phyloP scores from a whole-genome alignment of 2,888 invertebrate species.

The Rhingia rostrata region DNA sequence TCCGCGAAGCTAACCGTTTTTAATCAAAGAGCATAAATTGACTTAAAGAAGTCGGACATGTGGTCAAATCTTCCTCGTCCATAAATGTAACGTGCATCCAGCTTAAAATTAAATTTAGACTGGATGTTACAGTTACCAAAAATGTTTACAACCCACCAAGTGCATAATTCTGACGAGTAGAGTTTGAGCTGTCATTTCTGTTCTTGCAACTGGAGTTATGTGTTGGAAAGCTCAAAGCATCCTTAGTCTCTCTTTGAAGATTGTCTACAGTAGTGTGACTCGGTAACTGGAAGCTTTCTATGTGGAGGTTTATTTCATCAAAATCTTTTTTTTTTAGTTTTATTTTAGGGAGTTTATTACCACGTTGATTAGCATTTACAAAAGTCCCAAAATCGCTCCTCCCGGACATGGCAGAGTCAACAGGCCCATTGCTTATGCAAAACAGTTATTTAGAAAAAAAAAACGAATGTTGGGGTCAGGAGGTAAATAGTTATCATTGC shows the following conservation, averaged over 20 bases:
- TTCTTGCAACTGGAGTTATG: no score
- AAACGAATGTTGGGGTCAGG: slow-evolving; percentile 3
- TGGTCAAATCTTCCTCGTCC: no score
- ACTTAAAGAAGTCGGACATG: no score
- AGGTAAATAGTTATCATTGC: slow-evolving; percentile 23
- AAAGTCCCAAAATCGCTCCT: slow-evolving; percentile 4
- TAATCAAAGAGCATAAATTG: no score
- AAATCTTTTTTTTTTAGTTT: slow-evolving; percentile 15
- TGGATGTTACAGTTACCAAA: no score
- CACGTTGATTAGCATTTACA: slow-evolving; percentile 16
- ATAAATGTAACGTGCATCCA: no score
- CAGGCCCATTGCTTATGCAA: slow-evolving; percentile 20
- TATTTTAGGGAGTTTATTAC: slow-evolving; percentile 18
- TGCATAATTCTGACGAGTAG: no score
- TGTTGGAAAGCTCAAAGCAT: no score
- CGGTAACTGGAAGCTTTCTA: slow-evolving; percentile 30
- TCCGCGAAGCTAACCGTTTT: no score
- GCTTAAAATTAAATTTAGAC: no score
- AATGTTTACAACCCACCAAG: no score
- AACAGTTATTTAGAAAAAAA: slow-evolving; percentile 9
- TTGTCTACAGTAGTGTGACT: slow-evolving; percentile 27
- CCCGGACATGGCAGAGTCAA: slow-evolving; percentile 24
- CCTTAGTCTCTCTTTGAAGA: slow-evolving; percentile 6
- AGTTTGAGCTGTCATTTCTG: no score
- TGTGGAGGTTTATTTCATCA: slow-evolving; percentile 17